Evolutionary conservation across 2,888 invertebrate species (phyloP).

Genomic region (Amphipyra tragopoginis): DNA sequence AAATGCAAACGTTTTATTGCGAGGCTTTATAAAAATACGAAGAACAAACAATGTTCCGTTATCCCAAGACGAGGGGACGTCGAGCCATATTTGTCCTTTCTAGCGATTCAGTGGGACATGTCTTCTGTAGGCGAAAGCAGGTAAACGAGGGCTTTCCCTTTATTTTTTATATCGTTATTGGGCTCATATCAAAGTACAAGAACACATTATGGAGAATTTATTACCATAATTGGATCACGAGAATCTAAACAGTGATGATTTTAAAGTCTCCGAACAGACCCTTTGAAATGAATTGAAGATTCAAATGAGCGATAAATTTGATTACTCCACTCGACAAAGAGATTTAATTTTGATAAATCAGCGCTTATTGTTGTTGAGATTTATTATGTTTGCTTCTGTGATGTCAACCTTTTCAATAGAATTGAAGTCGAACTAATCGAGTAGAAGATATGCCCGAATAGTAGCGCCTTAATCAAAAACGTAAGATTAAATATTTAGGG

Average conservation of each 20-base stretch:
- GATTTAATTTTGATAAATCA: constrained; percentile 89
- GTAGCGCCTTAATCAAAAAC: constrained; percentile 28
- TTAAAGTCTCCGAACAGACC: constrained; percentile 68
- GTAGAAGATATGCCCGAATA: constrained; percentile 30
- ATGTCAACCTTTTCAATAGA: constrained; percentile 65
- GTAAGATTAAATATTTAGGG: constrained; percentile 46
- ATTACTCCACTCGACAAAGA: constrained; percentile 85
- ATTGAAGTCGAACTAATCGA: constrained; percentile 51
- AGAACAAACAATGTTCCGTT: constrained; percentile 87
- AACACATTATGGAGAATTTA: constrained; percentile 54
- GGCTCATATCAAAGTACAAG: constrained; percentile 40
- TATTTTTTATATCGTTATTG: constrained; percentile 43
- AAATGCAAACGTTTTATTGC: constrained; percentile 89
- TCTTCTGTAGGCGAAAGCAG: constrained; percentile 69
- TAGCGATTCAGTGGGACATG: constrained; percentile 70
- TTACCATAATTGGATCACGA: constrained; percentile 67
- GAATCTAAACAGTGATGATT: constrained; percentile 73
- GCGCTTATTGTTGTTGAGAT: constrained; percentile 82
- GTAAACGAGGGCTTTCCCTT: constrained; percentile 57
- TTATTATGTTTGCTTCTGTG: constrained; percentile 77
- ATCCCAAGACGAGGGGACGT: constrained; percentile 82
- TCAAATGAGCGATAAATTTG: constrained; percentile 88
- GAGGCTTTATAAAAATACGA: constrained; percentile 85
- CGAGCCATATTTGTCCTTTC: constrained; percentile 79
- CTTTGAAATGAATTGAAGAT: constrained; percentile 83